These are phyloP conservation scores for Tachina fera DNA, from an alignment of 2,888 invertebrate species.

Conservation along the genomic window DNA sequence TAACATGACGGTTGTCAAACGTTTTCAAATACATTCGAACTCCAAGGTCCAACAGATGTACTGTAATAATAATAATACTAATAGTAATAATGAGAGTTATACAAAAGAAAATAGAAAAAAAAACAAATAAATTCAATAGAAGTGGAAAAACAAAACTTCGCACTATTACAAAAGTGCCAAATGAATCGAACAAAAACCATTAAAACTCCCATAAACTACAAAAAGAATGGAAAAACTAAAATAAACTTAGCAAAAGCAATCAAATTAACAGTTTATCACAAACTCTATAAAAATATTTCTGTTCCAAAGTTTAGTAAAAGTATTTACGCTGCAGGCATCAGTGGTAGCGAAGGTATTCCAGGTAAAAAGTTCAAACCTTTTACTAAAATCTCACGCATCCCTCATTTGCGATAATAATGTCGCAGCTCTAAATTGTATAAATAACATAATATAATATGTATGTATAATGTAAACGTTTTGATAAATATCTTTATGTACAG, in stretches of 20 bases:
- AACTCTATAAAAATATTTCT: constrained; percentile 54
- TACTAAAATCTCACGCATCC: not conserved
- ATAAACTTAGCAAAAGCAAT: constrained; percentile 60
- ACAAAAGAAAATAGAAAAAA: not conserved
- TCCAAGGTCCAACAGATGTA: not conserved
- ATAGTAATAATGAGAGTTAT: not conserved
- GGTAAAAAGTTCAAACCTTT: not conserved
- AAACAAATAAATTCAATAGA: constrained; percentile 40
- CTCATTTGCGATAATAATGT: not conserved
- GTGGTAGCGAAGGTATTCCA: not conserved
- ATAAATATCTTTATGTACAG: no score
- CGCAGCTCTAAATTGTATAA: not conserved
- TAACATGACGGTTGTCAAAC: not conserved
- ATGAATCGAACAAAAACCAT: constrained; percentile 51
- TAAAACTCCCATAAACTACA: constrained; percentile 62
- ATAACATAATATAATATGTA: no score
- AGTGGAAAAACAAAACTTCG: constrained; percentile 25
- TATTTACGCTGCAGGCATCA: constrained; percentile 17
- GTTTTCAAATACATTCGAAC: not conserved
- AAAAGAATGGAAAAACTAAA: constrained; percentile 31
- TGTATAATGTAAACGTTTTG: no score
- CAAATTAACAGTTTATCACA: constrained; percentile 66
- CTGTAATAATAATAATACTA: no score
- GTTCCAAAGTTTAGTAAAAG: not conserved
- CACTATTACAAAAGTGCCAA: constrained; percentile 31